These are phyloP conservation scores for Entomobrya proxima DNA, from an alignment of 2,888 invertebrate genomes.

Conservation along the genomic window DNA sequence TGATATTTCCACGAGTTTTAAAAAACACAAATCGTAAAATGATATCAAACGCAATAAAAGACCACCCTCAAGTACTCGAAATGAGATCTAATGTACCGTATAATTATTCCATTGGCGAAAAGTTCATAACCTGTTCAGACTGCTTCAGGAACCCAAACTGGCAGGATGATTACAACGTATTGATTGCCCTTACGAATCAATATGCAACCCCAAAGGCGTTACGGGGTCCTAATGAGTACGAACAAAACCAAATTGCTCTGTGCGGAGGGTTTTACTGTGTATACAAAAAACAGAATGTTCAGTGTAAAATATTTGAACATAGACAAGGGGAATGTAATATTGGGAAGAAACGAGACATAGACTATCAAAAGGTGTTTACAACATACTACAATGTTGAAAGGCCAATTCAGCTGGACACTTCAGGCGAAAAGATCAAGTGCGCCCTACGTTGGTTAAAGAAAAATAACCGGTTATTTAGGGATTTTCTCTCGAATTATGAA, in stretches of 20 bases:
- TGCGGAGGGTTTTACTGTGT: conserved; percentile 18
- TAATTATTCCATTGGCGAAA: neutral
- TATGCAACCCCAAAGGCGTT: neutral
- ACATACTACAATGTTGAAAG: neutral
- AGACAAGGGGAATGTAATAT: conserved; percentile 38
- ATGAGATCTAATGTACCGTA: neutral
- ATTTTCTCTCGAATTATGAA: no score
- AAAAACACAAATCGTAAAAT: neutral
- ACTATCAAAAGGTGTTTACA: conserved; percentile 17
- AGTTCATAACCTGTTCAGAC: neutral
- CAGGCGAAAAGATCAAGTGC: neutral
- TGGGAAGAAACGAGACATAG: conserved; percentile 11
- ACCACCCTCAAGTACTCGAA: neutral
- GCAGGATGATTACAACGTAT: neutral
- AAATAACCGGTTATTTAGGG: neutral
- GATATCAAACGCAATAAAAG: neutral
- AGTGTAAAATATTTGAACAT: no score
- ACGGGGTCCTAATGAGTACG: no score
- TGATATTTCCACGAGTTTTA: neutral
- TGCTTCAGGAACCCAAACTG: neutral
- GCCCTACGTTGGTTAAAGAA: neutral
- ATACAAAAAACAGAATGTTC: neutral
- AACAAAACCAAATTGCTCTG: conserved; percentile 3
- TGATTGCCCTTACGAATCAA: neutral
- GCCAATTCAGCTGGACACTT: neutral